Evolutionary conservation across 2,888 invertebrate genomes (phyloP).

Genomic region (Drosophila ochracea): DNA sequence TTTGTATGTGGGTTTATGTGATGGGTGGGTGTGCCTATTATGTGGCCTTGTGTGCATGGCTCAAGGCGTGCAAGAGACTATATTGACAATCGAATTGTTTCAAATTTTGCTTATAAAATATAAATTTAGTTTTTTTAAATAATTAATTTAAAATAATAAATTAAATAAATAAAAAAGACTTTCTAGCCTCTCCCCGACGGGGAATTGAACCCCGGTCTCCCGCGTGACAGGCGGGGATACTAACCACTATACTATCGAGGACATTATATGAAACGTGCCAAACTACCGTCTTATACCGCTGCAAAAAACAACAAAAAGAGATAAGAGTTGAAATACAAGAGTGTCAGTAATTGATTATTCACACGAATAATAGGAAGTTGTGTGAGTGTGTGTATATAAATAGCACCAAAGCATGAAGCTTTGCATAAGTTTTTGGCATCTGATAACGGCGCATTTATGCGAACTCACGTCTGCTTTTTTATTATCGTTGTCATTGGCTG

Average conservation of each 20-base stretch:
- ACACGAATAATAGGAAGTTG: not conserved
- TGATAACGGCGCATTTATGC: slow-evolving; percentile 11
- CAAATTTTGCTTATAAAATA: not conserved
- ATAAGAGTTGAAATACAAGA: not conserved
- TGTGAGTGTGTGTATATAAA: not conserved
- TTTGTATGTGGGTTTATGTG: slow-evolving; percentile 19
- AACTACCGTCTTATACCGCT: slow-evolving; percentile 1
- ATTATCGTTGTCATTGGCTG: slow-evolving; percentile 26
- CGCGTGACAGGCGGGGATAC: slow-evolving; percentile 71
- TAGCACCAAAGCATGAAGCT: slow-evolving; percentile 7
- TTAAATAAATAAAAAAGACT: slow-evolving; percentile 5
- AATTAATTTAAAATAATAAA: too few species aligned
- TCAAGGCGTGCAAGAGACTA: slow-evolving; percentile 7
- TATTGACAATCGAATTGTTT: slow-evolving; percentile 24
- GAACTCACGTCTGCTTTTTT: slow-evolving; percentile 5
- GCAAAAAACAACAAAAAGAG: not conserved
- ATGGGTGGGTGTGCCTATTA: slow-evolving; percentile 58
- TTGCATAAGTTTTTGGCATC: slow-evolving; percentile 11
- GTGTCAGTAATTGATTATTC: not conserved
- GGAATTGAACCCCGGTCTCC: slow-evolving; percentile 73
- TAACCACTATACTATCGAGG: slow-evolving; percentile 74
- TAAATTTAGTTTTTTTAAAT: not conserved
- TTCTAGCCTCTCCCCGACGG: slow-evolving; percentile 61
- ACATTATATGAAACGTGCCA: fast-evolving
- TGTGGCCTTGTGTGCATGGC: slow-evolving; percentile 24